Conservation (phyloP, 2,888 invertebrate species). For the Cryptocephalus moraei region DNA sequence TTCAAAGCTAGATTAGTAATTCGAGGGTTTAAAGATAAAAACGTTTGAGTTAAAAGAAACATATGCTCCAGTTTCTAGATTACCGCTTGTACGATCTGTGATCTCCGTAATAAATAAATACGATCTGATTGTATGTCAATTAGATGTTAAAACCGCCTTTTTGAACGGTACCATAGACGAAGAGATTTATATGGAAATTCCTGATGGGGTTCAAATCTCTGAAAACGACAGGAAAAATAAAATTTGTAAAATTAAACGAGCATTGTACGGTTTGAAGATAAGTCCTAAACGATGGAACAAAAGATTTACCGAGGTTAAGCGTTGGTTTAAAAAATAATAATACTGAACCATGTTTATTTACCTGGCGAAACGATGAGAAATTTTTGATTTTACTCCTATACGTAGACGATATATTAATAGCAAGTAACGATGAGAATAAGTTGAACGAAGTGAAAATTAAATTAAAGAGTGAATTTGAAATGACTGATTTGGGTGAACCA, state of each 20-base stretch:
- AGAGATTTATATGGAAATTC: constrained; percentile 5
- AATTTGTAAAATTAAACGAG: constrained; percentile 14
- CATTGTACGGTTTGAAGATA: constrained; percentile 13
- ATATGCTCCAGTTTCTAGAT: constrained; percentile 5
- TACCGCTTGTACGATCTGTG: constrained; percentile 1
- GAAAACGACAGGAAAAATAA: constrained; percentile 4
- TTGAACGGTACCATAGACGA: not conserved
- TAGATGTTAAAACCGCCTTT: constrained; percentile 3
- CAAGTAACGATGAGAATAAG: not conserved
- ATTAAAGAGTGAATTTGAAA: constrained; percentile 2
- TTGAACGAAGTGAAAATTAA: not conserved
- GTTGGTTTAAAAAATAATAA: not conserved
- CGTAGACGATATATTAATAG: too few relatives aligned
- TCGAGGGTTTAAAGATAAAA: constrained; percentile 4
- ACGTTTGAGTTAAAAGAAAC: constrained; percentile 2
- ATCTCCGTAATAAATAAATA: constrained; percentile 1
- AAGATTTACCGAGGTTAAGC: constrained; percentile 11
- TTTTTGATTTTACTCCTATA: not conserved
- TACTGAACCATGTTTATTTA: not conserved
- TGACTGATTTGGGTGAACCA: constrained; percentile 1
- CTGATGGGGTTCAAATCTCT: constrained; percentile 8
- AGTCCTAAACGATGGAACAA: constrained; percentile 15
- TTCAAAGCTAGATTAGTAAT: constrained; percentile 3
- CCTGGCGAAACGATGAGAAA: not conserved
- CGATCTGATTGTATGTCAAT: not conserved